Evolutionary conservation across 2,113 vertebrate genomes (phyloP), one percentile per base, ranked within the genome.

Genomic region (Perccottus glenii): DNA sequence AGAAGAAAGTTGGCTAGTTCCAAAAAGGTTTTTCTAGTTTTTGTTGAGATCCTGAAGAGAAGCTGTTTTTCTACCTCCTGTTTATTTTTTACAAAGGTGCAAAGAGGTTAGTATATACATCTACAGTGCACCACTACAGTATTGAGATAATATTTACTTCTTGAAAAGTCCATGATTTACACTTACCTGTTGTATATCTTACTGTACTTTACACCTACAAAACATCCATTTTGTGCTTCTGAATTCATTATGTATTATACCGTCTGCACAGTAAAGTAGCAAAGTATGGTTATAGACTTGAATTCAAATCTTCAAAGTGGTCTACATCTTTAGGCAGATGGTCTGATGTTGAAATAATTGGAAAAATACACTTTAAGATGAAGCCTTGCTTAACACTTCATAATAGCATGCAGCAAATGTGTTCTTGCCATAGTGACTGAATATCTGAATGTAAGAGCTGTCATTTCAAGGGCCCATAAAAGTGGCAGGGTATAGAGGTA

Each of bases 391-490:
- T 72, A 56, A 48, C 33, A 45, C 70, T 78, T 84, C 38, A 59
- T 50, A 35, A 70, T 66, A 50, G 47, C 62, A 60, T 59, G 59
- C 60, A 59, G 52, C 46, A 62, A 74, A 75, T 62, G 43, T 60
- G 66, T 65, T 66, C 80, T 87, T 90, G 60, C 79, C 67, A 84
- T 84, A 67, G 86, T 66, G 72, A 88, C 83, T 48, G 51, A 64
- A 64, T 65, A 16, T 66, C n/a, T 36, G 52, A 75, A 62, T 46
- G 50, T 56, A 78, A 68, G 45, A 67, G 46, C 4, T n/a, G 27
- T 42, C 43, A 48, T 66, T 58, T 52, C 73, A 62, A 5, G 9
- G 52, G 43, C 4, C 60, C 58, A 71, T 78, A 73, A 53, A 82
- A 33, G 64, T 38, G 58, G 68, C 50, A 64, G 11, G n/a, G 11